These are phyloP conservation scores for Spheniscus humboldti DNA, from an alignment of 2,797 vertebrate species.

Conservation along the genomic window DNA sequence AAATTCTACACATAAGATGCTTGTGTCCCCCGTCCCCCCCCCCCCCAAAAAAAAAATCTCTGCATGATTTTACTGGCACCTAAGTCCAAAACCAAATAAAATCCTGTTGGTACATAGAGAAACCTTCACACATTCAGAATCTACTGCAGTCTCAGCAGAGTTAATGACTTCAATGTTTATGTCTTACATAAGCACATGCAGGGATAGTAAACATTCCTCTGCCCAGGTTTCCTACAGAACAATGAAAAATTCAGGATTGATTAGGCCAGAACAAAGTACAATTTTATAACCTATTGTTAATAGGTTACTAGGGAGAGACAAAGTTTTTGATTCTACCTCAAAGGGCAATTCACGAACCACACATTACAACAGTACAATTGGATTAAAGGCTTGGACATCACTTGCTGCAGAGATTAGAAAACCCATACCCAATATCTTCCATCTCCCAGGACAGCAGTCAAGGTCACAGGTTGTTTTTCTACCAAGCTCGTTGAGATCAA, in stretches of 20 bases:
- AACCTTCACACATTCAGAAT: not conserved
- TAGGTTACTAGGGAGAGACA: not conserved
- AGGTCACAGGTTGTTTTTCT: not conserved
- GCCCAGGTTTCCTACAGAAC: not conserved
- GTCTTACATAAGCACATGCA: not conserved
- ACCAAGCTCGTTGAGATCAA: not conserved
- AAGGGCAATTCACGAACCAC: not conserved
- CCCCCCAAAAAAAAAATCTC: accelerated
- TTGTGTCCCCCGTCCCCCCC: accelerated
- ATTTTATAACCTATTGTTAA: not conserved
- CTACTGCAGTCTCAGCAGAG: not conserved
- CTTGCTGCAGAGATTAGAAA: not conserved
- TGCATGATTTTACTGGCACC: not conserved
- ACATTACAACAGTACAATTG: not conserved
- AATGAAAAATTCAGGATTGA: not conserved
- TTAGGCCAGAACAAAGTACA: not conserved
- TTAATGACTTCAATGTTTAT: not conserved
- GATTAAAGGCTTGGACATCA: not conserved
- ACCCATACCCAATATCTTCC: not conserved
- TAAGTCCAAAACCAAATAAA: not conserved
- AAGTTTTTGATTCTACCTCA: not conserved
- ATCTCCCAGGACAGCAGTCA: not conserved
- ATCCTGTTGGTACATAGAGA: not conserved
- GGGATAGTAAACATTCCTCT: not conserved
- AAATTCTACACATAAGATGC: no score